Base-by-base conservation (phyloP, 2,113 vertebrate genomes). In the Callopanchax toddi region DNA sequence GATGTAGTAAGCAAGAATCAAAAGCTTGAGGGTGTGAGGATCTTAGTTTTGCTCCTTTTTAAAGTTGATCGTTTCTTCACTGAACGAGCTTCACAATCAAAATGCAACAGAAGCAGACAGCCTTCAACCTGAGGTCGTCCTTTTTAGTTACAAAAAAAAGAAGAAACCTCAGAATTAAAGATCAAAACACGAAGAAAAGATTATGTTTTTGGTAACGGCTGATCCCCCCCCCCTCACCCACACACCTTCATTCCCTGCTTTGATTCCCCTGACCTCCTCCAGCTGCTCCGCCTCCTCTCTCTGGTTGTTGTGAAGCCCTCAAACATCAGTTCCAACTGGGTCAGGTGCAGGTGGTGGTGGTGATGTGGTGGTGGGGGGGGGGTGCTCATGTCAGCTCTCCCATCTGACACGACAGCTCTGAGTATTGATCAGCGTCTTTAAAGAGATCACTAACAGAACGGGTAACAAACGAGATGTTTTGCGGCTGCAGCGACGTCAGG, bases 301-400 rank as follows among this genome's bases (percentile, higher is more conserved):
- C 71, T 43, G 20, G 45, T 39, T 68, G 72, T 69, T 62, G 62
- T 50, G 66, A 65, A 81, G 55, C 25, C n/a, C 54, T 73, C 59
- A 49, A 71, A 64, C 64, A 65, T 81, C 75, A 64, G 4, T 62
- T 78, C 59, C 81, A 83, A 76, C 65, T 83, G 75, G 84, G 70
- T 81, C 72, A 63, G 55, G 64, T 50, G 34, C 20, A 11, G 25
- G 13, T 6, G 6, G 15, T 21, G 16, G 3, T 9, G 2, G 18
- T 11, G 1, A 11, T n/a, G 39, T 32, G 29, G 1, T n/a, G n/a
- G 6, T 32, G 39, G n/a, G 36, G 0, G 54, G 15, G n/a, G 23
- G 23, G 8, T 60, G 49, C 43, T 68, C 13, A 5, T 61, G 65
- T 76, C 34, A 43, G 48, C 22, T 51, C 45, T 32, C 39, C 46